Percentiles rank a stretch among this genome's conserved stretches.
phyloP scores from a whole-genome alignment of 2,113 vertebrate genomes.

The Rostratula benghalensis region DNA sequence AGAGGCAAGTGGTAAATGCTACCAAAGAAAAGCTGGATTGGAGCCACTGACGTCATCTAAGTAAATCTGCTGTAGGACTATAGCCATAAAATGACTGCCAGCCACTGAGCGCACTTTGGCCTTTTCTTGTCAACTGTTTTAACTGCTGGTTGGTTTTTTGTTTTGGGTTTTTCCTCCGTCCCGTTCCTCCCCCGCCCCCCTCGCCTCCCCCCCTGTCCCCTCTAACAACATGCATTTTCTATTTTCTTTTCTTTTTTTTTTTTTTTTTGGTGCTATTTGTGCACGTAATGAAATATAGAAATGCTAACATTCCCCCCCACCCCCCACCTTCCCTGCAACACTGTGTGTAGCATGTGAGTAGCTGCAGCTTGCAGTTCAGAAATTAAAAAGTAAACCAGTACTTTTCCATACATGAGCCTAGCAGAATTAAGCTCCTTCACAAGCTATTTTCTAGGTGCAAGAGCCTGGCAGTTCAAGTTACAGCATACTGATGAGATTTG shows the following conservation, averaged over 20 bases:
- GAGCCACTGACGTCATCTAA: slow-evolving; percentile 93
- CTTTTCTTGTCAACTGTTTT: slow-evolving; percentile 80
- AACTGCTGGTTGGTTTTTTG: slow-evolving; percentile 38
- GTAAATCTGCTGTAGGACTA: slow-evolving; percentile 89
- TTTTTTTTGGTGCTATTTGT: not conserved
- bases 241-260: not conserved
- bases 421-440: slow-evolving; percentile 38
- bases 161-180: not conserved
- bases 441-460: slow-evolving; percentile 47
- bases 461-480: slow-evolving; percentile 57
- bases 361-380: not conserved
- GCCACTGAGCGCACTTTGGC: slow-evolving; percentile 87
- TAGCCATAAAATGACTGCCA: slow-evolving; percentile 84
- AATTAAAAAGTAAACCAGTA: slow-evolving; percentile 67
- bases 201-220: not conserved
- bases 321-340: not conserved
- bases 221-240: slow-evolving; percentile 11
- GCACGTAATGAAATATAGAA: not conserved
- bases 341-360: not conserved
- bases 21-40: slow-evolving; percentile 87
- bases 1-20: slow-evolving; percentile 86
- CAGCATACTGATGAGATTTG: slow-evolving; percentile 64
- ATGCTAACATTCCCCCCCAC: not conserved
- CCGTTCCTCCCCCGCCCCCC: no score
- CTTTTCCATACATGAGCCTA: slow-evolving; percentile 58